Evolutionary conservation across 1,140 invertebrate species (phyloP).

Genomic region (Meloidogyne chitwoodi): DNA sequence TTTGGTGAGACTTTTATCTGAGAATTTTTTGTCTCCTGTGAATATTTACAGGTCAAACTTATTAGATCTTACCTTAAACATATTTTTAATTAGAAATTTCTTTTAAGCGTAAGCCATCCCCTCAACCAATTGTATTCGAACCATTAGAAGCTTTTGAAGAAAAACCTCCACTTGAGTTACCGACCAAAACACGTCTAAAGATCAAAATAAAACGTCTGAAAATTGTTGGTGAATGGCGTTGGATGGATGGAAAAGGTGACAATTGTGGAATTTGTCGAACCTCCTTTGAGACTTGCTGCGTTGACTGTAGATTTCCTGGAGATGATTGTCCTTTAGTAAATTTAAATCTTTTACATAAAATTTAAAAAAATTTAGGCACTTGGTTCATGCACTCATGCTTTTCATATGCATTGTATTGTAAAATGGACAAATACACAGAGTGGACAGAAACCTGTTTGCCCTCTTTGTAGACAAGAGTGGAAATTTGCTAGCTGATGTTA

Average conservation of each 20-base stretch:
- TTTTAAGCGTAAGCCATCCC: neutral
- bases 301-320: slow-evolving; percentile 94
- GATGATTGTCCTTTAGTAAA: slow-evolving; percentile 85
- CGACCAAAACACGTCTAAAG: slow-evolving; percentile 28
- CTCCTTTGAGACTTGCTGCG: slow-evolving; percentile 96
- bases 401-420: slow-evolving; percentile 98
- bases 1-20: neutral
- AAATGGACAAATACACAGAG: slow-evolving; percentile 94
- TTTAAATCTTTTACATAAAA: slow-evolving; percentile 9
- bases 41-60: too few species aligned
- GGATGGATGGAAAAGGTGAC: slow-evolving; percentile 86
- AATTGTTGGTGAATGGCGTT: slow-evolving; percentile 81
- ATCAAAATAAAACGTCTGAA: slow-evolving; percentile 35
- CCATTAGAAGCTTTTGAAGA: slow-evolving; percentile 30
- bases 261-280: slow-evolving; percentile 98
- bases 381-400: slow-evolving; percentile 97
- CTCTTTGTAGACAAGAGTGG: slow-evolving; percentile 99
- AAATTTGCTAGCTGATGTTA: slow-evolving; percentile 28
- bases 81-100: neutral
- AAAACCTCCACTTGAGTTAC: slow-evolving; percentile 21
- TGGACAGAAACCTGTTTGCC: slow-evolving; percentile 78
- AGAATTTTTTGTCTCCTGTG: neutral
- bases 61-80: too few species aligned
- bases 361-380: slow-evolving; percentile 69
- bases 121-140: slow-evolving; percentile 9